Evolutionary conservation across 2,113 vertebrate genomes (phyloP), one percentile per base, ranked within the genome.

Genomic region (Chaetorhynchus papuensis): DNA sequence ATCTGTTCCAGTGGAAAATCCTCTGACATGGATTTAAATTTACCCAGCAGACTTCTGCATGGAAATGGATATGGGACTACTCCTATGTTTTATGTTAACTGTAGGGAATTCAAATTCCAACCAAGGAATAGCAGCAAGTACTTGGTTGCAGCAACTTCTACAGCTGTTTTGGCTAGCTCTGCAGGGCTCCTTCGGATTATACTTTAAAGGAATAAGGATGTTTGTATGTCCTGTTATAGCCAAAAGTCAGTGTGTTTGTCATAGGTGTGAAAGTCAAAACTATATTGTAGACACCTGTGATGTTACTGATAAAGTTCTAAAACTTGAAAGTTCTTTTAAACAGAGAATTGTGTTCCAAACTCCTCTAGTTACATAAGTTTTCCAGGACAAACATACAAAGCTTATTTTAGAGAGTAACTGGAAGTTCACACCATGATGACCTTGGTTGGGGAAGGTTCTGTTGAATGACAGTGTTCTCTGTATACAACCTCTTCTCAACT

Each of bases 191-290:
- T 10, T 81, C 5, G 2, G 94, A 64, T 78, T 81, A 92, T 89
- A 3, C 85, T 90, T 93, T 26, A 22, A 63, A 75, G 52, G 33
- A 88, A 61, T 33, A 71, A 79, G n/a, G 56, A 37, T 60, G 79
- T 80, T 52, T 83, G n/a, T 94, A n/a, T 47, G 88, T 96, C 80
- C 89, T 92, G 69, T 87, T 83, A 16, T 72, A 77, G 66, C 88
- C 2, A 0, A 41, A 91, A 91, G 53, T 87, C 80, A 61, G 61
- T 15, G 69, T 87, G 54, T 79, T 76, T 72, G 79, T 96, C 50
- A 13, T 18, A 78, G 60, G 50, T 37, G 27, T 2, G 27, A 41
- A 63, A 54, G 63, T 70, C 77, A 49, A 33, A 59, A 60, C 31
- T 57, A 42, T n/a, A 10, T 30, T 7, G 3, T 41, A 59, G 60